Evolutionary conservation across 2,888 invertebrate genomes (phyloP).

Genomic region (Thysanoteuthis rhombus): DNA sequence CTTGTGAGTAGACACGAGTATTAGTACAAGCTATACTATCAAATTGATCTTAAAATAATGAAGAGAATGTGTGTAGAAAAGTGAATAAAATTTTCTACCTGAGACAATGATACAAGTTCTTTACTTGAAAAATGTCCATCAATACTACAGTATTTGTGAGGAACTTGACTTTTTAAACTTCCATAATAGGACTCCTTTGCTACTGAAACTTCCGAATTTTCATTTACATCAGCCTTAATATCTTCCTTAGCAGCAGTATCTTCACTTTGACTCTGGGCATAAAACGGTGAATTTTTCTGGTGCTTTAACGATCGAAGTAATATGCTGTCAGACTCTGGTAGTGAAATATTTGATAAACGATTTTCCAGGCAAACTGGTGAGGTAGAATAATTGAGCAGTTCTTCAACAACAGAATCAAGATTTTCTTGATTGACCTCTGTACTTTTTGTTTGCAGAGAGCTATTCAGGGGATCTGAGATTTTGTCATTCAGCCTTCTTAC

Average conservation of each 20-base stretch:
- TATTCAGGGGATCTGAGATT: not conserved
- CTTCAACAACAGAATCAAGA: not conserved
- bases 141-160: slow-evolving; percentile 39
- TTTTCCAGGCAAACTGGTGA: not conserved
- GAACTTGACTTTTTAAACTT: not conserved
- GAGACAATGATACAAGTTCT: not conserved
- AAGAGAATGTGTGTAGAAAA: not conserved
- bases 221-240: not conserved
- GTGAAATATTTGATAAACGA: not conserved
- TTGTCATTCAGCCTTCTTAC: not conserved
- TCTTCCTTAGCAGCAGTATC: not conserved
- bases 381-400: not conserved
- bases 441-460: not conserved
- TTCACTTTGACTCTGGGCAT: not conserved
- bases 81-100: not conserved
- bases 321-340: not conserved
- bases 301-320: not conserved
- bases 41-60: no score
- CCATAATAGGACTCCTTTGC: not conserved
- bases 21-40: no score
- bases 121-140: not conserved
- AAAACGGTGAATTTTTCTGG: not conserved
- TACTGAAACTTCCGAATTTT: not conserved
- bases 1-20: no score
- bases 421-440: not conserved